Evolutionary conservation across 1,140 invertebrate species (phyloP).

Genomic region (Papilio xuthus): DNA sequence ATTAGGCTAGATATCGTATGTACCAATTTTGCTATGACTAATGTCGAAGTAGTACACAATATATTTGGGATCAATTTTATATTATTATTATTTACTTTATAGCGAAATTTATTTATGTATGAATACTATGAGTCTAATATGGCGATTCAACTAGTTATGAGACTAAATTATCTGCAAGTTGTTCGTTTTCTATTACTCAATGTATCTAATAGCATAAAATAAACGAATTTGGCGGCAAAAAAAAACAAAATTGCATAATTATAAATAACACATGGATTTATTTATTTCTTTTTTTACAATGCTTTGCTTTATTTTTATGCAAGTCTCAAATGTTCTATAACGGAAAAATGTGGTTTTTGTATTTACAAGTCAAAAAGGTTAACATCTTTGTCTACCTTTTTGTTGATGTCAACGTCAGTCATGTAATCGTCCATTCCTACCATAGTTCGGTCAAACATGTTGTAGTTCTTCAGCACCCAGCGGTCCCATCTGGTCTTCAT

Average conservation of each 20-base stretch:
- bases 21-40: not conserved
- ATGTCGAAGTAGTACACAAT: not conserved
- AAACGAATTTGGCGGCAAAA: not conserved
- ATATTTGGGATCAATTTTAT: not conserved
- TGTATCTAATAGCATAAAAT: not conserved
- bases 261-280: not conserved
- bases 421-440: slow-evolving; percentile 46
- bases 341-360: not conserved
- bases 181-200: too few relatives aligned
- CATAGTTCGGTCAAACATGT: slow-evolving; percentile 46
- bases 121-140: too few relatives aligned
- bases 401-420: slow-evolving; percentile 54
- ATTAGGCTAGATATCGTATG: not conserved
- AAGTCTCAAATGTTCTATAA: not conserved
- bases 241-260: not conserved
- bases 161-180: too few relatives aligned
- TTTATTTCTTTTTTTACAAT: not conserved
- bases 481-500: slow-evolving; percentile 66
- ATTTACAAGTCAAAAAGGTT: slow-evolving; percentile 47
- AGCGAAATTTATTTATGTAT: too few relatives aligned
- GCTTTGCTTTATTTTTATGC: not conserved
- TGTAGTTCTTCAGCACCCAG: slow-evolving; percentile 61
- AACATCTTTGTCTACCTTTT: slow-evolving; percentile 48
- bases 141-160: too few relatives aligned
- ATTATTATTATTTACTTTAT: too few relatives aligned